Evolutionary conservation across 2,888 invertebrate genomes (phyloP), one percentile per base, ranked within the genome.

Genomic region (Sycophila texana): DNA sequence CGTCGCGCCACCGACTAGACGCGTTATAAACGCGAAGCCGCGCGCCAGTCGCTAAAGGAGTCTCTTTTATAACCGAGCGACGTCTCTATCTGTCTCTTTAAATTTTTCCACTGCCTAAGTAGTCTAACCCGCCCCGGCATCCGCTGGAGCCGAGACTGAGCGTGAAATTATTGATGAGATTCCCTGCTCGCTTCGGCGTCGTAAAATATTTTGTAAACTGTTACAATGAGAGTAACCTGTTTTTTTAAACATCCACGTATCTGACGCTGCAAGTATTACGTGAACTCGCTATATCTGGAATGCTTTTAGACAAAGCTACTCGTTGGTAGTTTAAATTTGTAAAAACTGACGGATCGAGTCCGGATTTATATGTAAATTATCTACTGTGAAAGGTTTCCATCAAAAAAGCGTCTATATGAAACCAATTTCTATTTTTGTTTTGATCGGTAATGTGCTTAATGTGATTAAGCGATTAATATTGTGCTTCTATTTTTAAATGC

Each of bases 81-180:
- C 55, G 71, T 77, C 71, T 70, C 71, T 72, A 77, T 66, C 66
- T 53, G 72, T 30, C 66, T 66, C 60, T 66, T 22, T 30, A 51
- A 68, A 75, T 47, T 75, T 75, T 75, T 60, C 10, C 67, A 47
- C 22, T 30, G 4, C 26, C n/a, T 53, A 16, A 20, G 53, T 47
- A 39, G 39, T 47, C 49, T 66, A 39, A 5, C 39, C 39, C 39
- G 39, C 39, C 39, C 39, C 4, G 30, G 30, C 30, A 30, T n/a
- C 20, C 26, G n/a, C 14, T n/a, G 18, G 30, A 13, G 7, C n/a
- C 14, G 26, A 4, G 26, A 53, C 3, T 53, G 63, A 57, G 55
- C 57, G 65, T 57, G 18, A 66, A 74, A 74, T 61, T 74, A 66
- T 74, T 66, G 30, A 57, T 57, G 74, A 22, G 18, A 14, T 22